A percentile compares a stretch with the other conserved stretches of the same genome.
Conservation (phyloP, 2,888 invertebrate species). For the Ecliptopera silaceata region DNA sequence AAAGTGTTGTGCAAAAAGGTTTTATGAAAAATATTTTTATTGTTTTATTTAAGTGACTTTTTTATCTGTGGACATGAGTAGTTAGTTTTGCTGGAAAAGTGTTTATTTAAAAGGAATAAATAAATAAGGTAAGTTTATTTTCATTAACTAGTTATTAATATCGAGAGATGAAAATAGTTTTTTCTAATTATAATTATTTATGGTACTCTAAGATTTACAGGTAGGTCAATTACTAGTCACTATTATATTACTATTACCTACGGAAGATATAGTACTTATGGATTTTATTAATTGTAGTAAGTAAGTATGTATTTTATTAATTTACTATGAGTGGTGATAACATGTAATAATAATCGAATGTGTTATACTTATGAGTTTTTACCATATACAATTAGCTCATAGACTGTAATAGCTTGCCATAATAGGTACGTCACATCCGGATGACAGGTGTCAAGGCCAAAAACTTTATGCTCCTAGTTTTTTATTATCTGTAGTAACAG, state of each 20-base stretch:
- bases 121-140: conserved; percentile 2
- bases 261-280: too few species aligned
- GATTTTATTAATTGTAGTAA: too few species aligned
- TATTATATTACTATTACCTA: too few species aligned
- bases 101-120: not conserved
- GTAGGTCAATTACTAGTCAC: too few species aligned
- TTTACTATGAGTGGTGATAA: not conserved
- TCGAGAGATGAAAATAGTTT: not conserved
- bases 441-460: conserved; percentile 44
- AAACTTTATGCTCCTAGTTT: conserved; percentile 24
- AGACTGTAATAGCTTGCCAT: not conserved
- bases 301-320: too few species aligned
- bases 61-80: conserved; percentile 4
- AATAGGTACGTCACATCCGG: conserved; percentile 43
- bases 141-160: too few species aligned
- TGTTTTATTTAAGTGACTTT: conserved; percentile 8
- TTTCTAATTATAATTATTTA: not conserved
- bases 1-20: conserved; percentile 33
- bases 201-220: too few species aligned
- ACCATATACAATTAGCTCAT: not conserved
- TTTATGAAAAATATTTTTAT: conserved; percentile 24
- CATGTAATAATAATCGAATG: not conserved
- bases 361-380: not conserved
- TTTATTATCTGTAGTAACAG: too few species aligned
- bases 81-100: not conserved